Evolutionary conservation across 2,113 vertebrate genomes (phyloP).

Genomic region (Stomatorhinus ivindoensis): DNA sequence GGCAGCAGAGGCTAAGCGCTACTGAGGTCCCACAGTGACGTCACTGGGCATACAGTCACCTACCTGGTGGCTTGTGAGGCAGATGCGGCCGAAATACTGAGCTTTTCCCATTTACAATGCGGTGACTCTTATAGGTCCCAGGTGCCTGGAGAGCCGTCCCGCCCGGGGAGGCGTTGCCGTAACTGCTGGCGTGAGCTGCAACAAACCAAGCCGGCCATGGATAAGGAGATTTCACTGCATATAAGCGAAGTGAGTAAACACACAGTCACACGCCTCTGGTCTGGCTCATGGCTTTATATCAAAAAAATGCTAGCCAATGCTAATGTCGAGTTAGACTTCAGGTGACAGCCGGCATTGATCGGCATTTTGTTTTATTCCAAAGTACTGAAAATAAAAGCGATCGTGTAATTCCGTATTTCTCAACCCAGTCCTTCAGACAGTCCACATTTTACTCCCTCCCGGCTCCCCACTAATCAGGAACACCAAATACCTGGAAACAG

Average conservation of each 20-base stretch:
- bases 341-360: neutral
- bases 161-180: constrained; percentile 6
- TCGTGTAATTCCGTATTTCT: neutral
- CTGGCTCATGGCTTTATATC: too few relatives aligned
- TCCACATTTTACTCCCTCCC: neutral
- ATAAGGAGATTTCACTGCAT: neutral
- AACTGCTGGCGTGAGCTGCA: constrained; percentile 25
- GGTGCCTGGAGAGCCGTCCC: neutral
- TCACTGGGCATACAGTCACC: neutral
- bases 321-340: neutral
- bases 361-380: neutral
- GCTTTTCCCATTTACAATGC: constrained; percentile 39
- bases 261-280: neutral
- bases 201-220: too few relatives aligned
- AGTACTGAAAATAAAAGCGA: neutral
- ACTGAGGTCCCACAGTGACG: neutral
- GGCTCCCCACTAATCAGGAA: neutral
- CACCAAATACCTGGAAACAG: neutral
- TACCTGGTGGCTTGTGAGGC: constrained; percentile 41
- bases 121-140: constrained; percentile 16
- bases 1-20: constrained; percentile 30
- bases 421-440: neutral
- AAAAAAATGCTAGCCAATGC: neutral
- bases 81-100: constrained; percentile 23
- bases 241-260: neutral